Base-by-base conservation (phyloP, 1,140 invertebrate species). In the Megathymus violae region DNA sequence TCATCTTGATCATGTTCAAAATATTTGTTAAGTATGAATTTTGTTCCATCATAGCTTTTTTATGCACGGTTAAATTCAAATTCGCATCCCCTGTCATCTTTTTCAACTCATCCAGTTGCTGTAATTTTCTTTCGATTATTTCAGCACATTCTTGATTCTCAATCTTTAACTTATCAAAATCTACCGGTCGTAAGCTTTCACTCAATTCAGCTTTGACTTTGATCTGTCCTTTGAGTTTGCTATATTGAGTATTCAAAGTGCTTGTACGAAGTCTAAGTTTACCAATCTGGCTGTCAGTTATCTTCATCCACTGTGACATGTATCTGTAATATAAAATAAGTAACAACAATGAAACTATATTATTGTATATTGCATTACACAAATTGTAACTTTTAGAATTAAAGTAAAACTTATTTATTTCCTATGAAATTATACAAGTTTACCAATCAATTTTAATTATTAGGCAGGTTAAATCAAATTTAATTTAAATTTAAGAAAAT, bases 161-260 rank as follows among this genome's bases (percentile, higher is more conserved):
- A n/a, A 93, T 93, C 36, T 84, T 82, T 3, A 93, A 64, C 72
- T 93, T 92, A 40, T 93, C 85, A 66, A 93, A 93, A 58, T 94
- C 93, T 6, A 93, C 85, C 0, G 88, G 75, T 61, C 88, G 71
- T 13, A 93, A 62, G 61, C 74, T 83, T 59, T 92, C 91, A 10
- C 91, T 92, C 2, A 93, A 44, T 71, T 92, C 90, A 25, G 84
- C 74, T 48, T 91, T 92, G 1, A 91, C 74, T 25, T 74, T 71
- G 22, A 93, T 83, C 47, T 92, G 89, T 0, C 82, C 74, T 67
- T 88, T 92, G 0, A 92, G 62, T 69, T 92, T 91, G 19, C 72
- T 79, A 61, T 92, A 89, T 50, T 91, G 83, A 1, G 81, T 85
- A 67, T 92, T 93, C 3, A 89, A 54, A n/a, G 91, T 93, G n/a